phyloP scores from a whole-genome alignment of 2,113 vertebrate genomes.

The Cinclus mexicanus region DNA sequence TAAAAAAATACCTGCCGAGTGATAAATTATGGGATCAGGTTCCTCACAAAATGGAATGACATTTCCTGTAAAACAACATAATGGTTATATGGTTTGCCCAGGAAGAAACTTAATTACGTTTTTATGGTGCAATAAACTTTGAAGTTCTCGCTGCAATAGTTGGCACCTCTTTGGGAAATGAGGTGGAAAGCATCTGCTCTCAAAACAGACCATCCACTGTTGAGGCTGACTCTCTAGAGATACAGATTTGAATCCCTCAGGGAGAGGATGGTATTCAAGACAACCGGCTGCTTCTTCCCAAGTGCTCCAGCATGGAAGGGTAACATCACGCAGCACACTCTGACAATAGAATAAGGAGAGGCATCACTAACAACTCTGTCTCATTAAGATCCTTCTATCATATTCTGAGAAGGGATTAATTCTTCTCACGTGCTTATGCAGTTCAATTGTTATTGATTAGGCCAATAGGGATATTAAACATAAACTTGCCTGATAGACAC shows the following conservation, averaged over 20 bases:
- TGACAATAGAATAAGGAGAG: neutral
- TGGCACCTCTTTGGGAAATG: neutral
- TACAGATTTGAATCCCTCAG: neutral
- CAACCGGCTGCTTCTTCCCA: neutral
- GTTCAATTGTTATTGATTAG: neutral
- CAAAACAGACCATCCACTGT: neutral
- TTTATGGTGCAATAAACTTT: slow-evolving; percentile 30
- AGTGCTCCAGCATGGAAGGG: neutral
- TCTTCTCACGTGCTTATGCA: neutral
- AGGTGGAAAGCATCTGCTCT: slow-evolving; percentile 10
- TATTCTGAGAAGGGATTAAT: neutral
- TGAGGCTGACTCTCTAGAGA: neutral
- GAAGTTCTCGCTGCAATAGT: slow-evolving; percentile 8
- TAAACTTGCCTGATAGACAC: neutral
- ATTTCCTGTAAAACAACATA: neutral
- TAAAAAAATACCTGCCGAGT: neutral
- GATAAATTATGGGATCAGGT: neutral
- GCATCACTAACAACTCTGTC: neutral
- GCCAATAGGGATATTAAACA: neutral
- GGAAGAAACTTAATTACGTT: slow-evolving; percentile 1
- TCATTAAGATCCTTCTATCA: neutral
- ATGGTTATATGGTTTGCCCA: neutral
- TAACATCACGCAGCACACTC: neutral
- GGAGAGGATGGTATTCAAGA: neutral
- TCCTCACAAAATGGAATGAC: neutral